These are phyloP conservation scores for Pinctada fucata DNA, from an alignment of 2,888 invertebrate genomes.

Conservation along the genomic window DNA sequence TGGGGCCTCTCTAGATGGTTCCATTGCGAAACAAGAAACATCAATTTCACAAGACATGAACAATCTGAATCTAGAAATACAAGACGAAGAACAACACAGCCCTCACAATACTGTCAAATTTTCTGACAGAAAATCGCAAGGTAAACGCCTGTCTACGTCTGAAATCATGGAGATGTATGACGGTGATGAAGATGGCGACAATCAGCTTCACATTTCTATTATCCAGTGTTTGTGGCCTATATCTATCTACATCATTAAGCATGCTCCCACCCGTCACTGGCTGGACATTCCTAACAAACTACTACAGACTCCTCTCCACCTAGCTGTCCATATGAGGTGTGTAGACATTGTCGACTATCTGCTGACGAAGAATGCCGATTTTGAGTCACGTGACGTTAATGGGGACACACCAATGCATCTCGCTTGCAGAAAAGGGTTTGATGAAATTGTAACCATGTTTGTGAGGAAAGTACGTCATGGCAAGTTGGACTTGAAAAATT, in stretches of 20 bases:
- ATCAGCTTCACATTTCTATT: conserved; percentile 17
- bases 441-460: conserved; percentile 16
- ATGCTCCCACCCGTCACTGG: background rate
- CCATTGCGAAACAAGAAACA: background rate
- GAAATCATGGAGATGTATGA: background rate
- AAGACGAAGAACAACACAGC: background rate
- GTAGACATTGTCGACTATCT: conserved; percentile 8
- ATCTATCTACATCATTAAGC: conserved; percentile 7
- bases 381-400: conserved; percentile 10
- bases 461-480: background rate
- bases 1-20: background rate
- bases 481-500: conserved; percentile 34
- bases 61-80: background rate
- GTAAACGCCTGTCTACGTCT: background rate
- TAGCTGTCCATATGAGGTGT: conserved; percentile 17
- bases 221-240: conserved; percentile 1
- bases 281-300: conserved; percentile 22
- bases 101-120: too few relatives aligned
- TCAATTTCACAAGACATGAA: background rate
- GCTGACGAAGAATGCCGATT: conserved; percentile 6
- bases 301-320: conserved; percentile 26
- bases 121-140: background rate
- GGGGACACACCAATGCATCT: conserved; percentile 33
- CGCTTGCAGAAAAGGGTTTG: conserved; percentile 7
- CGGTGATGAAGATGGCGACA: conserved; percentile 27